Percentiles rank a stretch among this genome's conserved stretches.
These are phyloP conservation scores for Crotalus tigris DNA, from an alignment of 2,113 vertebrate genomes.

Conservation along the genomic window DNA sequence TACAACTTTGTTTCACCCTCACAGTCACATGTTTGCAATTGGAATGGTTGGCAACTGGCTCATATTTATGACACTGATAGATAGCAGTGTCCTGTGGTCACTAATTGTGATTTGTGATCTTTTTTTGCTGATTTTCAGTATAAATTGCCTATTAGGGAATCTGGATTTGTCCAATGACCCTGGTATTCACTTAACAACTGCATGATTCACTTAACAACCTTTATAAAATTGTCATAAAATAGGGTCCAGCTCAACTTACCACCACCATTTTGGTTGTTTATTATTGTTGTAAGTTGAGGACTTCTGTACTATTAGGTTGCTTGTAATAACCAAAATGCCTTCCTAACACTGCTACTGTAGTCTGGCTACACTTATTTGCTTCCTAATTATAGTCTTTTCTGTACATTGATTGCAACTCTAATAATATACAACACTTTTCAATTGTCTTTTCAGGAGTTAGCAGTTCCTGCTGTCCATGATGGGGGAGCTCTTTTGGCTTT, in stretches of 20 bases:
- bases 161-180: not conserved
- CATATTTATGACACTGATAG: not conserved
- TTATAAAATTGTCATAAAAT: not conserved
- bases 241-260: not conserved
- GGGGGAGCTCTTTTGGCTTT: conserved; percentile 84
- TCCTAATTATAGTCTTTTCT: fast-evolving
- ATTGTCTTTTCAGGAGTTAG: conserved; percentile 76
- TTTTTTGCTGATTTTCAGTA: not conserved
- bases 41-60: not conserved
- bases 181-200: not conserved
- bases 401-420: not conserved
- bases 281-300: not conserved
- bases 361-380: not conserved
- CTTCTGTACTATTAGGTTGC: not conserved
- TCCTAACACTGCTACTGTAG: not conserved
- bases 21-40: not conserved
- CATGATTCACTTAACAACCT: not conserved
- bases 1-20: not conserved
- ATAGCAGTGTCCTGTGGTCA: not conserved
- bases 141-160: not conserved
- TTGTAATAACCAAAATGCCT: not conserved
- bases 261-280: not conserved
- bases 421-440: conserved; percentile 32
- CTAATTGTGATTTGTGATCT: not conserved
- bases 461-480: conserved; percentile 76